These are phyloP conservation scores for Drosophila sp. DNA, from an alignment of 1,140 invertebrate genomes.

Conservation along the genomic window DNA sequence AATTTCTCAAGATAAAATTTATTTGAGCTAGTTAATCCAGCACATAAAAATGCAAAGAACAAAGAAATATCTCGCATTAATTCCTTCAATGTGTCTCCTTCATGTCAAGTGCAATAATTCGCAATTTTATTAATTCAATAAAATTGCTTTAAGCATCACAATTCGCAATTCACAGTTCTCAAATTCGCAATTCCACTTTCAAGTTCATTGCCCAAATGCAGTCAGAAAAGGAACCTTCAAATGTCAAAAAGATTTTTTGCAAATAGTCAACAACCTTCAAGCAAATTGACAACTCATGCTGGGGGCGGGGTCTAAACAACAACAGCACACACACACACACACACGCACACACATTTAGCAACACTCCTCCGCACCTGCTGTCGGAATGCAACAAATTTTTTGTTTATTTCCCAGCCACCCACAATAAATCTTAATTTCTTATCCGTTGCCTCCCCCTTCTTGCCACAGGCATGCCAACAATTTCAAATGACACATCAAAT, in stretches of 20 bases:
- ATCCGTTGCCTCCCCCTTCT: constrained; percentile 11
- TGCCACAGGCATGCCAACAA: constrained; percentile 44
- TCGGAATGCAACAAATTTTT: constrained; percentile 13
- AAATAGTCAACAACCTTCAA: constrained; percentile 44
- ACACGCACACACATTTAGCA: neutral
- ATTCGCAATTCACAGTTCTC: constrained; percentile 19
- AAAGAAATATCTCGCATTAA: neutral
- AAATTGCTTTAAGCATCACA: constrained; percentile 33
- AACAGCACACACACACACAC: neutral
- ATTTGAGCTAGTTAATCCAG: neutral
- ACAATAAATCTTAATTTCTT: constrained; percentile 78
- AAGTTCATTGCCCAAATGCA: constrained; percentile 74
- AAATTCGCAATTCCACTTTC: constrained; percentile 25
- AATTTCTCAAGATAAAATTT: neutral
- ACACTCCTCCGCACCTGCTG: neutral
- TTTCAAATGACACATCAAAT: constrained; percentile 78
- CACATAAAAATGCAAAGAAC: neutral
- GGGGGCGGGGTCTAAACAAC: constrained; percentile 11
- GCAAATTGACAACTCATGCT: constrained; percentile 58
- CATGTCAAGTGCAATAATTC: constrained; percentile 40
- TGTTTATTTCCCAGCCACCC: constrained; percentile 51
- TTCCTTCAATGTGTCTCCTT: neutral
- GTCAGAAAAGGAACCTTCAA: constrained; percentile 48
- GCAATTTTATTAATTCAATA: constrained; percentile 42
- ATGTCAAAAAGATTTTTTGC: constrained; percentile 56